Conservation (phyloP, 2,797 vertebrate species). For the Sarcophilus harrisii region DNA sequence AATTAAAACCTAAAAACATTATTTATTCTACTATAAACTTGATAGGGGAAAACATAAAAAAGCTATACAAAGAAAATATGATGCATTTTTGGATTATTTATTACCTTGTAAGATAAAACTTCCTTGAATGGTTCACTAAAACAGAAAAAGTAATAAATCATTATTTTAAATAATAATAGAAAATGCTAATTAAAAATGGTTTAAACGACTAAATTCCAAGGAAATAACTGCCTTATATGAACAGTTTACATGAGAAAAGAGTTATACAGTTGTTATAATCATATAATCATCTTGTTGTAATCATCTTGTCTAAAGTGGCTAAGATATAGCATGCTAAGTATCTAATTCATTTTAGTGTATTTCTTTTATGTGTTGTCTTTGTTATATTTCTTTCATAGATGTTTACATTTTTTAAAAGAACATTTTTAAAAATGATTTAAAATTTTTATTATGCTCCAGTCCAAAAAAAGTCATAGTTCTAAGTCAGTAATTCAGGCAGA, state of each 20-base stretch:
- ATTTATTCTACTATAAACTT: constrained; percentile 23
- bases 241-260: constrained; percentile 37
- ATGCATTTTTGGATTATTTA: constrained; percentile 31
- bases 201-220: constrained; percentile 51
- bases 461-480: background rate
- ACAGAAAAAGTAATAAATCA: constrained; percentile 73
- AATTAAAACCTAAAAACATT: constrained; percentile 40
- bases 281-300: too few relatives aligned
- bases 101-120: constrained; percentile 89
- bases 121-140: constrained; percentile 87
- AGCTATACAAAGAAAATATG: background rate
- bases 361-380: constrained; percentile 1
- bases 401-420: background rate
- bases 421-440: background rate
- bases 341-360: constrained; percentile 31
- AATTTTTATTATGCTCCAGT: background rate
- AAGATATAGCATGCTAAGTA: background rate
- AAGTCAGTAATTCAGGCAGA: background rate
- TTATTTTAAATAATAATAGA: constrained; percentile 54
- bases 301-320: constrained; percentile 34
- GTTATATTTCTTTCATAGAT: background rate
- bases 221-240: constrained; percentile 38
- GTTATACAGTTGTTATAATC: background rate
- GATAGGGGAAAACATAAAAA: constrained; percentile 50
- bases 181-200: constrained; percentile 66